Evolutionary conservation across 2,888 invertebrate species (phyloP).

Genomic region (Polydrusus cervinus): DNA sequence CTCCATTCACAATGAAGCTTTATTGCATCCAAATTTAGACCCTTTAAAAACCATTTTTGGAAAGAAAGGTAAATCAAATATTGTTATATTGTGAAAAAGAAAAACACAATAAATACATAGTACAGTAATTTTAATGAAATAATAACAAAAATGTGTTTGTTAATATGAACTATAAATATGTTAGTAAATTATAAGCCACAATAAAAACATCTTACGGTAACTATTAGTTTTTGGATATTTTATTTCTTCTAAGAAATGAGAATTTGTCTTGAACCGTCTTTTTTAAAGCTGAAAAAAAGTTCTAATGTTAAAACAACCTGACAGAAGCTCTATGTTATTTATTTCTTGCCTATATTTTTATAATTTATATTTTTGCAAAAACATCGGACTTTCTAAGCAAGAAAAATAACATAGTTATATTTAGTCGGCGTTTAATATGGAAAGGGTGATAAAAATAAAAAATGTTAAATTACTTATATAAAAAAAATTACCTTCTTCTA

Average conservation of each 20-base stretch:
- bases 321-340: slow-evolving; percentile 21
- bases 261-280: slow-evolving; percentile 56
- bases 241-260: slow-evolving; percentile 56
- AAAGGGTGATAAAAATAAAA: slow-evolving; percentile 13
- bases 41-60: too few relatives aligned
- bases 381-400: background rate
- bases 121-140: background rate
- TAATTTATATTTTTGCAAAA: background rate
- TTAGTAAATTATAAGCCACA: slow-evolving; percentile 4
- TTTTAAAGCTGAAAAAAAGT: slow-evolving; percentile 59
- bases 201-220: slow-evolving; percentile 36
- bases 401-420: slow-evolving; percentile 1
- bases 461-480: slow-evolving; percentile 29
- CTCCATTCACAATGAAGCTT: too few relatives aligned
- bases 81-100: slow-evolving; percentile 9
- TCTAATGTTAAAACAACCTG: slow-evolving; percentile 42
- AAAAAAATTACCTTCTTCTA: slow-evolving; percentile 62
- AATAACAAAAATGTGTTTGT: background rate
- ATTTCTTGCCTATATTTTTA: slow-evolving; percentile 24
- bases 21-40: too few relatives aligned
- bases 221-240: slow-evolving; percentile 48
- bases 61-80: slow-evolving; percentile 6
- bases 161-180: background rate
- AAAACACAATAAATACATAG: background rate
- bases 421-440: slow-evolving; percentile 6